Conservation (phyloP, 2,797 vertebrate species). For the Malacoctenus gilli region DNA sequence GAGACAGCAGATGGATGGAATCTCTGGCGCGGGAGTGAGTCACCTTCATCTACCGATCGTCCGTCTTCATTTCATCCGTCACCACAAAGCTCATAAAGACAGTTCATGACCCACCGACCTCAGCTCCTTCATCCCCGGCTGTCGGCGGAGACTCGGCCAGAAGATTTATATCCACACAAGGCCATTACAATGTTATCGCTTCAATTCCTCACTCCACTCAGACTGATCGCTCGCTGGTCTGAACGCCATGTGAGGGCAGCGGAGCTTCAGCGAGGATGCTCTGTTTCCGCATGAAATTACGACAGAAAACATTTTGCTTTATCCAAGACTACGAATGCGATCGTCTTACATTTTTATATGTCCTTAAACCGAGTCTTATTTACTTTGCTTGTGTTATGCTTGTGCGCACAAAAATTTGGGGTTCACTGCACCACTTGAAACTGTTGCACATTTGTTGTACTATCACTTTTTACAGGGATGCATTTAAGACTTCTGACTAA, state of each 20-base stretch:
- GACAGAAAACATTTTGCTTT: no score
- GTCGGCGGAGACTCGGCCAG: slow-evolving; percentile 15
- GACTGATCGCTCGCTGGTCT: slow-evolving; percentile 38
- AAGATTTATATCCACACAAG: slow-evolving; percentile 52
- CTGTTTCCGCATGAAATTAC: slow-evolving; percentile 1
- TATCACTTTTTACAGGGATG: no score
- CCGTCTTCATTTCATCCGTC: slow-evolving; percentile 56
- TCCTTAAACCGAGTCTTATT: no score
- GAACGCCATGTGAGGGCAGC: slow-evolving; percentile 12
- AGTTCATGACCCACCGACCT: slow-evolving; percentile 52
- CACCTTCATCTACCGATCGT: slow-evolving; percentile 44
- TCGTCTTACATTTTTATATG: no score
- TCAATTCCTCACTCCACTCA: slow-evolving; percentile 49
- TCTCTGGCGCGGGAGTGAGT: slow-evolving; percentile 23
- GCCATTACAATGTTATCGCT: slow-evolving; percentile 43
- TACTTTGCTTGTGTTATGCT: no score
- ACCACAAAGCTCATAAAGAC: slow-evolving; percentile 46
- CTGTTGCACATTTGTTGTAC: no score
- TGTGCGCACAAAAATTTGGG: no score
- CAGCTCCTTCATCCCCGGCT: slow-evolving; percentile 39
- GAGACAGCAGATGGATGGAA: slow-evolving; percentile 23
- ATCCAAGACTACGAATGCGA: no score
- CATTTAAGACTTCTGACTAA: no score
- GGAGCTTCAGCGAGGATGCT: background rate
- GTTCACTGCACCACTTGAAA: no score